Conservation (phyloP, 1,140 invertebrate species). For the Mercenaria mercenaria region DNA sequence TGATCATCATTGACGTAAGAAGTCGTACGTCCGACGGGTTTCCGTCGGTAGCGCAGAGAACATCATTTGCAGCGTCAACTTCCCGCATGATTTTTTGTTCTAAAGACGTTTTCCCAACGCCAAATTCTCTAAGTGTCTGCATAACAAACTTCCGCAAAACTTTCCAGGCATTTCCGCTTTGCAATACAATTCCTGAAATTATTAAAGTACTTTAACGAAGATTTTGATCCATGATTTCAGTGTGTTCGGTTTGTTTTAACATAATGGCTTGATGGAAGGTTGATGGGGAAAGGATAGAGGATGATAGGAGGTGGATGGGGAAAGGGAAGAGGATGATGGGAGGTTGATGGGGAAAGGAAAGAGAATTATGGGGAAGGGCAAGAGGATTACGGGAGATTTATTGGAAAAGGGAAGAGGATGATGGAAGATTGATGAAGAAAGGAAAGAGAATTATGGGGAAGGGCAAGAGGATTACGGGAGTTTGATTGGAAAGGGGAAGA, state of each 20-base stretch:
- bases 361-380: neutral
- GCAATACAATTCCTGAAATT: conserved; percentile 61
- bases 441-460: too few species aligned
- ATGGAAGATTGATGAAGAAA: too few species aligned
- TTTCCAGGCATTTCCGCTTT: conserved; percentile 89
- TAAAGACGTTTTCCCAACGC: conserved; percentile 26
- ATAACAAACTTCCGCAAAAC: conserved; percentile 88
- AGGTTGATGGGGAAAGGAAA: too few species aligned
- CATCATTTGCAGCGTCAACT: conserved; percentile 58
- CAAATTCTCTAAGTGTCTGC: conserved; percentile 43
- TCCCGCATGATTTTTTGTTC: conserved; percentile 46
- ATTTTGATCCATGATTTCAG: too few species aligned
- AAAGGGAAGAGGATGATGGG: too few species aligned
- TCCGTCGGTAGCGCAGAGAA: conserved; percentile 33
- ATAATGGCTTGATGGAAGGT: too few species aligned
- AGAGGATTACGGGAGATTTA: neutral
- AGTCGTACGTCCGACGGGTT: neutral
- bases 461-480: too few species aligned
- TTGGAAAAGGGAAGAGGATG: too few species aligned
- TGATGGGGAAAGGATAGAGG: too few species aligned
- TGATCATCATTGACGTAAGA: conserved; percentile 15
- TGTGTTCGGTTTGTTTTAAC: conserved; percentile 62
- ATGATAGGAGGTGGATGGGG: too few species aligned
- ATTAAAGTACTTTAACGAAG: too few species aligned
- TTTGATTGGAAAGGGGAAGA: too few species aligned